Evolutionary conservation across 2,113 vertebrate genomes (phyloP).

Genomic region (Dipodomys stephensi): DNA sequence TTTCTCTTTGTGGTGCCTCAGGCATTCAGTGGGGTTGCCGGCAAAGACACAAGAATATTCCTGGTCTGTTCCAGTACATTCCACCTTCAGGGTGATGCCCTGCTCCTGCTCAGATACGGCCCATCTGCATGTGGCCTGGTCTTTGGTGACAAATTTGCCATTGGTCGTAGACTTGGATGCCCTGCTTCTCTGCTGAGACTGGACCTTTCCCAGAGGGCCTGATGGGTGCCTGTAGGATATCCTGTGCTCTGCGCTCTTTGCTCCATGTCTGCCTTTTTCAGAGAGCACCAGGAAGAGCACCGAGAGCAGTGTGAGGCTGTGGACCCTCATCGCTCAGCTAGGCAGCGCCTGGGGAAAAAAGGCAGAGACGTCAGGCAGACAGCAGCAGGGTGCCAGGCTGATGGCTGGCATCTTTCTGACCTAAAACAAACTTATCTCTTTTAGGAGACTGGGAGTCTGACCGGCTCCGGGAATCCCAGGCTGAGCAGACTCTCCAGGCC

Average conservation of each 20-base stretch:
- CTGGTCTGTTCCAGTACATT: slow-evolving; percentile 82
- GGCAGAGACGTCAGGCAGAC: slow-evolving; percentile 8
- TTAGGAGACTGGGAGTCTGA: background rate
- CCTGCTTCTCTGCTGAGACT: slow-evolving; percentile 52
- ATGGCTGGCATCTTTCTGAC: background rate
- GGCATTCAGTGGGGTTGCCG: slow-evolving; percentile 88
- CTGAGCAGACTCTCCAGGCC: background rate
- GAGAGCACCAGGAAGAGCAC: slow-evolving; percentile 86
- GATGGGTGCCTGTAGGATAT: background rate
- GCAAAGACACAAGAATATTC: slow-evolving; percentile 90
- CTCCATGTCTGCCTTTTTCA: slow-evolving; percentile 82
- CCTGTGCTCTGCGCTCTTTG: slow-evolving; percentile 64
- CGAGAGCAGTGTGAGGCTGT: slow-evolving; percentile 85
- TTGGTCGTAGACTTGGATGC: slow-evolving; percentile 74
- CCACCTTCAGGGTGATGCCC: slow-evolving; percentile 78
- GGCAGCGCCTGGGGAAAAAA: slow-evolving; percentile 73
- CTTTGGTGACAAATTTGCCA: slow-evolving; percentile 88
- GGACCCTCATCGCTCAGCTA: slow-evolving; percentile 85
- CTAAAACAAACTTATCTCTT: background rate
- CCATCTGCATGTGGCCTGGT: slow-evolving; percentile 91
- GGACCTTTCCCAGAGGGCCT: background rate
- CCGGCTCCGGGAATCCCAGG: background rate
- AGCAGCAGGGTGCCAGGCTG: background rate
- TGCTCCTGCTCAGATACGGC: slow-evolving; percentile 65
- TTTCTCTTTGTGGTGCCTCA: slow-evolving; percentile 81